Evolutionary conservation across 2,888 invertebrate genomes (phyloP).

Genomic region (Andrena bicolor): DNA sequence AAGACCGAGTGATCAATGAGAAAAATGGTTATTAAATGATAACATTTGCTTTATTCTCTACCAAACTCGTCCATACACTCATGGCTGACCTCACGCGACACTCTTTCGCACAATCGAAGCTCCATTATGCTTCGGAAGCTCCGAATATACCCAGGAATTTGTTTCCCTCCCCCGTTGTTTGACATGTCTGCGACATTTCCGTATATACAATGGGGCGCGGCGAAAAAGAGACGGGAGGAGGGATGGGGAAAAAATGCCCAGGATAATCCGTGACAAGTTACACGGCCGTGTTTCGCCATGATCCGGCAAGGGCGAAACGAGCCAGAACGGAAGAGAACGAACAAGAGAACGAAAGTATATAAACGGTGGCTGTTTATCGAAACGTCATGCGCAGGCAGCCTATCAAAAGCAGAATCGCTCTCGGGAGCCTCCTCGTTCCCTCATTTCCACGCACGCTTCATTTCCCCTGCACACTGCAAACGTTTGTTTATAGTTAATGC

Average conservation of each 20-base stretch:
- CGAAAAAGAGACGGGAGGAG: not conserved
- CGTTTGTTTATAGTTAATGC: conserved; percentile 71
- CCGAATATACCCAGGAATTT: conserved; percentile 3
- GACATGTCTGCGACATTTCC: conserved; percentile 26
- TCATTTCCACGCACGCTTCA: conserved; percentile 70
- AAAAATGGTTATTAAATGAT: too few species aligned
- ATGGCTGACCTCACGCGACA: not conserved
- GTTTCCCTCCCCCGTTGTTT: conserved; percentile 11
- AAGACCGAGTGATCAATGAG: too few species aligned
- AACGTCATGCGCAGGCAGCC: conserved; percentile 80
- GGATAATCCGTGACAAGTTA: conserved; percentile 66
- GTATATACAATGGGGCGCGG: conserved; percentile 3
- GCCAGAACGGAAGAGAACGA: conserved; percentile 47
- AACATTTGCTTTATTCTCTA: not conserved
- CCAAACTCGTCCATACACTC: not conserved
- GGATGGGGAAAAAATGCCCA: not conserved
- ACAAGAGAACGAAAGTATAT: conserved; percentile 67
- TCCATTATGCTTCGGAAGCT: not conserved
- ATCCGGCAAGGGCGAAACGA: conserved; percentile 53
- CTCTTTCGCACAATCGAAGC: not conserved
- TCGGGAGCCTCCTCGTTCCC: conserved; percentile 47
- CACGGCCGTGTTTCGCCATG: conserved; percentile 61
- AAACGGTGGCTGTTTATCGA: conserved; percentile 80
- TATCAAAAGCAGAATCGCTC: conserved; percentile 75
- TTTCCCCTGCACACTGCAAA: conserved; percentile 65